Evolutionary conservation across 2,888 invertebrate genomes (phyloP).

Genomic region (Trimorus sp.): DNA sequence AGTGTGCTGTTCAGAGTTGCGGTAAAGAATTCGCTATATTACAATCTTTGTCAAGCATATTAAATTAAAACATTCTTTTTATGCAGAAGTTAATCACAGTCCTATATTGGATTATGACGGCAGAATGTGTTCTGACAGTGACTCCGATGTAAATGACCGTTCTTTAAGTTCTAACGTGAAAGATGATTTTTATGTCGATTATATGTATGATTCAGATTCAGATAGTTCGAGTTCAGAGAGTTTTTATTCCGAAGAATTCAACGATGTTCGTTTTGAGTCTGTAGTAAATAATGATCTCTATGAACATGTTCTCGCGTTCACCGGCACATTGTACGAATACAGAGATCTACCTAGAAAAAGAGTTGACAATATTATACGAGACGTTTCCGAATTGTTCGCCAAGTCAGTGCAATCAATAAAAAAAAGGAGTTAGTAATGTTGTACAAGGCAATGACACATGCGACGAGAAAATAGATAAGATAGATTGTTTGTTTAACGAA

Average conservation of each 20-base stretch:
- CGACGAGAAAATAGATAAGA: background rate
- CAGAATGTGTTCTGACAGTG: background rate
- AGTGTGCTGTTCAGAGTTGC: too few species aligned
- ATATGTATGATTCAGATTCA: background rate
- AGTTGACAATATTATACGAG: slow-evolving; percentile 6
- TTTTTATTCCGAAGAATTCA: background rate
- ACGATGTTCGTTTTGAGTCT: too few species aligned
- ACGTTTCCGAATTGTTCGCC: slow-evolving; percentile 9
- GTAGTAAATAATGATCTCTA: background rate
- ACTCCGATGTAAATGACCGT: background rate
- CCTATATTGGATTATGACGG: background rate
- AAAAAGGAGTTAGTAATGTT: background rate
- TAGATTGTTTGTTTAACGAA: background rate
- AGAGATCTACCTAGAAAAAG: slow-evolving; percentile 15
- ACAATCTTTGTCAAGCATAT: too few species aligned
- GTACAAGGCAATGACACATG: background rate
- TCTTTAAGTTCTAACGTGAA: background rate
- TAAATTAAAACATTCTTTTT: too few species aligned
- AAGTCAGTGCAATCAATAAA: background rate
- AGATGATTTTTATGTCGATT: background rate
- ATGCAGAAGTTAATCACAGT: too few species aligned
- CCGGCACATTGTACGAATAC: background rate
- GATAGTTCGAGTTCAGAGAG: background rate
- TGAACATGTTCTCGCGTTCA: background rate
- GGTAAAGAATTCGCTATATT: too few species aligned